Evolutionary conservation across 2,113 vertebrate species (phyloP).

Genomic region (Pungitius pungitius): DNA sequence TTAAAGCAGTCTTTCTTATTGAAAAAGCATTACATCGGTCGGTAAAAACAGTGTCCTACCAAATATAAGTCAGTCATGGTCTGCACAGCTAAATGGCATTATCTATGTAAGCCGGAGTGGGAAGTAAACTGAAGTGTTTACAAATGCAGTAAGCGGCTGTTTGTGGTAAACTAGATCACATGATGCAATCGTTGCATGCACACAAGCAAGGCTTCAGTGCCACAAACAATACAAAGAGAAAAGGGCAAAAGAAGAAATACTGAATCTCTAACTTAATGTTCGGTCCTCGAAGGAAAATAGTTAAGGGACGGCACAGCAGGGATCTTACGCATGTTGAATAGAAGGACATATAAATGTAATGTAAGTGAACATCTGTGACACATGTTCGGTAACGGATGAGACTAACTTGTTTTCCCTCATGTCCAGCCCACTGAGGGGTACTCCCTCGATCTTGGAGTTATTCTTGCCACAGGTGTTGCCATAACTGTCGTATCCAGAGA

Average conservation of each 20-base stretch:
- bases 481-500: slow-evolving; percentile 96
- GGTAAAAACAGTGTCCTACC: not conserved
- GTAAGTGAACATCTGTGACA: not conserved
- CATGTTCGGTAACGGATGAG: not conserved
- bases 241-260: not conserved
- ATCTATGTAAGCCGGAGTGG: not conserved
- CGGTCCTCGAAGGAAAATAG: not conserved
- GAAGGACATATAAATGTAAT: not conserved
- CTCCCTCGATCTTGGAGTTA: slow-evolving; percentile 87
- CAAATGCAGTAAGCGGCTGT: slow-evolving; percentile 2
- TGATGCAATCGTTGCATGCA: slow-evolving; percentile 29
- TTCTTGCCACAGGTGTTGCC: slow-evolving; percentile 95
- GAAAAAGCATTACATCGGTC: not conserved
- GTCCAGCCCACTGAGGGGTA: slow-evolving; percentile 89
- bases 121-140: slow-evolving; percentile 5
- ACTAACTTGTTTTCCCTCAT: slow-evolving; percentile 90
- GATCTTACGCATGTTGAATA: not conserved
- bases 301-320: not conserved
- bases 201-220: slow-evolving; percentile 1
- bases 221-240: not conserved
- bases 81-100: not conserved
- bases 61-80: not conserved
- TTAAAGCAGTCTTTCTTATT: not conserved
- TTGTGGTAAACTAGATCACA: slow-evolving; percentile 14
- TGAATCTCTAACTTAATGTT: not conserved